Evolutionary conservation across 2,888 invertebrate species (phyloP).

Genomic region (Eristalis intricaria): DNA sequence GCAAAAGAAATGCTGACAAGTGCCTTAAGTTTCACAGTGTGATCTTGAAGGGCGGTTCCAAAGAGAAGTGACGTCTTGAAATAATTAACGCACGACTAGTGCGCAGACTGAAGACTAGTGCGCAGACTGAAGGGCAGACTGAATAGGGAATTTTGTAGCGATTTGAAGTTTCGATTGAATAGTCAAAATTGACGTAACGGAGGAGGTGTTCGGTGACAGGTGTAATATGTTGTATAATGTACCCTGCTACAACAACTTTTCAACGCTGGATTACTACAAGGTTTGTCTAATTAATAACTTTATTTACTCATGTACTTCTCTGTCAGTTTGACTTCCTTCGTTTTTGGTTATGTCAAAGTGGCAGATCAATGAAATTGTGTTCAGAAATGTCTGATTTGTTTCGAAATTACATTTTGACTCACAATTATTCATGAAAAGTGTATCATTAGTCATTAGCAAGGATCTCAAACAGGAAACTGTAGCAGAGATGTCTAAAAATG

Average conservation of each 20-base stretch:
- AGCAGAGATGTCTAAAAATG: too few relatives aligned
- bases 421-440: too few relatives aligned
- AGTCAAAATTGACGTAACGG: neutral
- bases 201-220: conserved; percentile 24
- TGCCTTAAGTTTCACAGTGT: neutral
- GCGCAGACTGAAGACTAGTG: neutral
- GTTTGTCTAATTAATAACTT: conserved; percentile 74
- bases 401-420: too few relatives aligned
- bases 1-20: conserved; percentile 11
- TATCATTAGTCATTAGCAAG: neutral
- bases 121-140: too few relatives aligned
- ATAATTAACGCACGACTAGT: neutral
- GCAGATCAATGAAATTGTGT: neutral
- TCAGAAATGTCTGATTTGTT: neutral
- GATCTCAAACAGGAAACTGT: neutral
- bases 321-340: neutral
- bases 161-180: neutral
- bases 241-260: conserved; percentile 80
- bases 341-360: neutral
- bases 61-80: conserved; percentile 77
- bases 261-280: conserved; percentile 82
- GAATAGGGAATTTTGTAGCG: neutral
- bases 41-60: conserved; percentile 11
- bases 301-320: neutral
- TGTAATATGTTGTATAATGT: conserved; percentile 82